phyloP scores from a whole-genome alignment of 2,797 vertebrate species.

The Myripristis jacobus region DNA sequence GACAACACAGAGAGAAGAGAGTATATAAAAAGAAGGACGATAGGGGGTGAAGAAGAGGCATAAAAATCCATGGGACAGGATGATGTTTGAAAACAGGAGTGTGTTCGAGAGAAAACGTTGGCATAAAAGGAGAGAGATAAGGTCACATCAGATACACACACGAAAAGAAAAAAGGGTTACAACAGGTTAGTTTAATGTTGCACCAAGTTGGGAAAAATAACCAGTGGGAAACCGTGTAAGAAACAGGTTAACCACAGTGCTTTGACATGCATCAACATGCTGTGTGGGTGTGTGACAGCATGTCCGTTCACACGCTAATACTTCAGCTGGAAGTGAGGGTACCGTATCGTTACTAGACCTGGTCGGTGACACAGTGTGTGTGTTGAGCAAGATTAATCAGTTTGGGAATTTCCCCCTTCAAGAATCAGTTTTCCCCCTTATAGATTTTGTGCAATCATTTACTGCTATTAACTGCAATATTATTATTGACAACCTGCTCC shows the following conservation, averaged over 20 bases:
- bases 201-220: conserved; percentile 34
- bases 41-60: conserved; percentile 21
- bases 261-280: conserved; percentile 71
- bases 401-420: background rate
- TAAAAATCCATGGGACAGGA: conserved; percentile 79
- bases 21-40: conserved; percentile 33
- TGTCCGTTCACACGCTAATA: conserved; percentile 48
- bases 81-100: conserved; percentile 63
- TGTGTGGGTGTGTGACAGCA: conserved; percentile 62
- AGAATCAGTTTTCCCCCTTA: too few relatives aligned
- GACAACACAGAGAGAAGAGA: conserved; percentile 73
- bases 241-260: conserved; percentile 52
- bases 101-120: conserved; percentile 8
- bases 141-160: background rate
- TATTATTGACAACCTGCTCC: too few relatives aligned
- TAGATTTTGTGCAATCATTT: background rate
- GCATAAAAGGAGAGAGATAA: conserved; percentile 3
- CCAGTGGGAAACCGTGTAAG: conserved; percentile 75
- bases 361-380: background rate
- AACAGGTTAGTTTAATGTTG: conserved; percentile 59
- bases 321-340: conserved; percentile 16
- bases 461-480: too few relatives aligned
- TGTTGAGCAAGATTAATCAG: conserved; percentile 1
- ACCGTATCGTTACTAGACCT: too few relatives aligned
- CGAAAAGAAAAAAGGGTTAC: conserved; percentile 46